A percentile compares a stretch with the other conserved stretches of the same genome.
These are phyloP conservation scores for Aleiodes leptofemur DNA, from an alignment of 2,888 invertebrate genomes.

Conservation along the genomic window DNA sequence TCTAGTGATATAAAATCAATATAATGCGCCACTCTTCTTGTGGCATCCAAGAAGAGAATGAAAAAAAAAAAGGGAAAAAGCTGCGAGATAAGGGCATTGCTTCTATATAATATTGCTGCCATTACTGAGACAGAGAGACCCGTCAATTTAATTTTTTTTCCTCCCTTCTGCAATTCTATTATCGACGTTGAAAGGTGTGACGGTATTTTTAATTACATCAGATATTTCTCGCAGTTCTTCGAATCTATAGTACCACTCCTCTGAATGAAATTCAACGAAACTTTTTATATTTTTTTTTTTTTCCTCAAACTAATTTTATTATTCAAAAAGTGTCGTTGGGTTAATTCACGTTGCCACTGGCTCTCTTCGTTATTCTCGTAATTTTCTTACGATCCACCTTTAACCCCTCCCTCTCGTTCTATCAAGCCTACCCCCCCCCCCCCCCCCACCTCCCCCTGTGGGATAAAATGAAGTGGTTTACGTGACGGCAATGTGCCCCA, in stretches of 20 bases:
- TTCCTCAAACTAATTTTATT: background rate
- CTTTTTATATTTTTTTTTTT: too few relatives aligned
- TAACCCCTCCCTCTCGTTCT: background rate
- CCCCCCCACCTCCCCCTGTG: constrained; percentile 6
- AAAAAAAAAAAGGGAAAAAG: background rate
- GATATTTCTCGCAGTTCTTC: constrained; percentile 32
- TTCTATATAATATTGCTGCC: constrained; percentile 30
- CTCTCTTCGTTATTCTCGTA: constrained; percentile 17
- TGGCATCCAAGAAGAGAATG: background rate
- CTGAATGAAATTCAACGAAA: too few relatives aligned
- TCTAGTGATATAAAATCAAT: constrained; percentile 63
- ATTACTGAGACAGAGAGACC: background rate
- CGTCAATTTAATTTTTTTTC: background rate
- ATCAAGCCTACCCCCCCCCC: constrained; percentile 8
- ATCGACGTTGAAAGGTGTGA: constrained; percentile 66
- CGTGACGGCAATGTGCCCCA: constrained; percentile 44
- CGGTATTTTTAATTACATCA: constrained; percentile 68
- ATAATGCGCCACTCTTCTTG: constrained; percentile 50
- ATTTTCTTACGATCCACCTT: constrained; percentile 5
- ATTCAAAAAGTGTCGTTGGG: constrained; percentile 7
- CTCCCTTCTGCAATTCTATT: constrained; percentile 46
- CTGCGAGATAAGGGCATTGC: background rate
- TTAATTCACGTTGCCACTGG: background rate
- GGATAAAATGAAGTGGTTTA: constrained; percentile 47
- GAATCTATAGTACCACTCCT: background rate